A percentile compares a stretch with the other conserved stretches of the same genome.
Conservation (phyloP, 1,140 invertebrate species). For the Thalassaphorura encarpata region DNA sequence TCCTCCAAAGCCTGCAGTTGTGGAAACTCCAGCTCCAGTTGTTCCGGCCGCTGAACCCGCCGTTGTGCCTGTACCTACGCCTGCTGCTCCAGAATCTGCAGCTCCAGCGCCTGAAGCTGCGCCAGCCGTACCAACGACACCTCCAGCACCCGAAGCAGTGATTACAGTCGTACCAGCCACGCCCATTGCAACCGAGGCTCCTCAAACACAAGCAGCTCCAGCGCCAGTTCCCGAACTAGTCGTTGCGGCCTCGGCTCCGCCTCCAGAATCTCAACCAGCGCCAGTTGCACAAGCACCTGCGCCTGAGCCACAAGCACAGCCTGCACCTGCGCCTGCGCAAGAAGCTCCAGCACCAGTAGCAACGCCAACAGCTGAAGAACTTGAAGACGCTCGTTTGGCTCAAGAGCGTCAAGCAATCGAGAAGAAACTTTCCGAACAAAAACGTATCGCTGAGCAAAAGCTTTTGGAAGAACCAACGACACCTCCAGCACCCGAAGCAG, state of each 20-base stretch:
- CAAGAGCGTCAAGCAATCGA: slow-evolving; percentile 22
- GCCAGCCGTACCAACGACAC: slow-evolving; percentile 8
- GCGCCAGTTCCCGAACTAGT: slow-evolving; percentile 25
- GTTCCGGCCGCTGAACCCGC: background rate
- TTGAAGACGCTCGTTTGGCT: slow-evolving; percentile 17
- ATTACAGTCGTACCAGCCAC: slow-evolving; percentile 8
- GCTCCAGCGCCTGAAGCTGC: slow-evolving; percentile 5
- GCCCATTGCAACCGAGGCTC: background rate
- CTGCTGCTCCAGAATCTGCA: background rate
- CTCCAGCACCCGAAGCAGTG: background rate
- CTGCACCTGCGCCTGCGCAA: background rate
- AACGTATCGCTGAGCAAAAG: slow-evolving; percentile 25
- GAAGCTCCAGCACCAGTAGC: background rate
- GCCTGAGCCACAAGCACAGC: background rate
- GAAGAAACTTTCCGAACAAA: slow-evolving; percentile 29
- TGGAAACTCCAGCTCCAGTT: slow-evolving; percentile 2
- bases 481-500: background rate
- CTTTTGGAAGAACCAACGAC: slow-evolving; percentile 15
- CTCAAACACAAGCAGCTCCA: slow-evolving; percentile 1
- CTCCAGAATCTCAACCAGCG: slow-evolving; percentile 34
- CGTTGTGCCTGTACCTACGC: slow-evolving; percentile 14
- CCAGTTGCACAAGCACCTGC: background rate
- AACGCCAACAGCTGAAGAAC: background rate
- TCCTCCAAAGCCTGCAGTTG: background rate
- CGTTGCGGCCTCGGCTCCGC: slow-evolving; percentile 36